Conservation (phyloP, 2,797 vertebrate species). For the Danionella dracula region DNA sequence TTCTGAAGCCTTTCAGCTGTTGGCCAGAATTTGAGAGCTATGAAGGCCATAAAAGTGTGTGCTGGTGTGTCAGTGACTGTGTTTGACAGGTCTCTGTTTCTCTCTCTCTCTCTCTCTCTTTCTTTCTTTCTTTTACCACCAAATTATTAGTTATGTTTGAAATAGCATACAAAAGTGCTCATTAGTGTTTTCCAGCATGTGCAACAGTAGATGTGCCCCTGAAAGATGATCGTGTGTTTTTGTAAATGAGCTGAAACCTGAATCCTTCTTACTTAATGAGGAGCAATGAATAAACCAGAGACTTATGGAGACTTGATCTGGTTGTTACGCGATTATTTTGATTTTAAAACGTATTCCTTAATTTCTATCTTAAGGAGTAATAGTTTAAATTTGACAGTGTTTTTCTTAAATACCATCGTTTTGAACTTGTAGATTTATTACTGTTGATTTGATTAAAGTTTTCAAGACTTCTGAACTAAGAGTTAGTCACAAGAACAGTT, state of each 20-base stretch:
- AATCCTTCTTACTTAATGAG: conserved; percentile 65
- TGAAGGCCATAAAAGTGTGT: conserved; percentile 17
- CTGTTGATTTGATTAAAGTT: no score
- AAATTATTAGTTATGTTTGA: no score
- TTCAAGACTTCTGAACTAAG: no score
- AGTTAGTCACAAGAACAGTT: no score
- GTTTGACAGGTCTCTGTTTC: conserved; percentile 17
- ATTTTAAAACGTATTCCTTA: conserved; percentile 36
- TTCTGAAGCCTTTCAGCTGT: conserved; percentile 8
- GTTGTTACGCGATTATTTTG: conserved; percentile 46
- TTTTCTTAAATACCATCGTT: no score
- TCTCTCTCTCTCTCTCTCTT: neutral
- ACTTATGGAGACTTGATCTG: conserved; percentile 61
- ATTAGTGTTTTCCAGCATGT: no score
- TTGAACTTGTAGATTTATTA: no score
- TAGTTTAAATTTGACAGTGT: no score
- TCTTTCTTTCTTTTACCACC: neutral
- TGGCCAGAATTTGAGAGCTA: neutral
- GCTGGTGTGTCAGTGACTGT: conserved; percentile 3
- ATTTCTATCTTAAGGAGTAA: no score
- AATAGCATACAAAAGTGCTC: no score
- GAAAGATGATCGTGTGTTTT: conserved; percentile 69
- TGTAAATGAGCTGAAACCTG: conserved; percentile 66
- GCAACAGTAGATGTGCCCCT: neutral
- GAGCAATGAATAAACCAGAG: conserved; percentile 85